These are phyloP conservation scores for Drosophila rufa DNA, from an alignment of 1,140 invertebrate species.

Conservation along the genomic window DNA sequence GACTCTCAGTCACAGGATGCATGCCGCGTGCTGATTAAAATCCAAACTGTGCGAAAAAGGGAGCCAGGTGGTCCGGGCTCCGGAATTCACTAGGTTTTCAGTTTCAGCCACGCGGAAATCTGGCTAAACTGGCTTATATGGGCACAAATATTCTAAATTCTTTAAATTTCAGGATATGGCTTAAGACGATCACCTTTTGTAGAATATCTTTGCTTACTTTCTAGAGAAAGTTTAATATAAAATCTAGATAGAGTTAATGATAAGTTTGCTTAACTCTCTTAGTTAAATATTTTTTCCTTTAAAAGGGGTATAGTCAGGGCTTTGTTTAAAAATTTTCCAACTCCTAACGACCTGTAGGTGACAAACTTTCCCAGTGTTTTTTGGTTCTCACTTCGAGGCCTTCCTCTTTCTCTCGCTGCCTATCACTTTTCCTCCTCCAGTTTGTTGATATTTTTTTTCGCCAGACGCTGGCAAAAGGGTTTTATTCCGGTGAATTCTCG, in stretches of 20 bases:
- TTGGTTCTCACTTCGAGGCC: not conserved
- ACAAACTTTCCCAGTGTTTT: conserved; percentile 20
- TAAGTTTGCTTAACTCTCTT: not conserved
- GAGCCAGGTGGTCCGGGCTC: not conserved
- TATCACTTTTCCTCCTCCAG: conserved; percentile 4
- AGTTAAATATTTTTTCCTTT: not conserved
- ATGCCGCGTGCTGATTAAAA: conserved; percentile 44
- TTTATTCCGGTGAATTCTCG: conserved; percentile 5
- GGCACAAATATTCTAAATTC: not conserved
- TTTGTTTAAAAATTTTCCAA: too few species aligned
- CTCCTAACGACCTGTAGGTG: conserved; percentile 18
- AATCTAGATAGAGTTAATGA: not conserved
- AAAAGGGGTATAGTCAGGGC: not conserved
- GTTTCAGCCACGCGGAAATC: not conserved
- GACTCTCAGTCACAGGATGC: conserved; percentile 9
- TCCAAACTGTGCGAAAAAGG: conserved; percentile 10
- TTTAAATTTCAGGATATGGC: not conserved
- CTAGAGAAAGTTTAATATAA: not conserved
- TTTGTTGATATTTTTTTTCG: not conserved
- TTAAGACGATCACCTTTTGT: not conserved
- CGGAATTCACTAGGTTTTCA: not conserved
- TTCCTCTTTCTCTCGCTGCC: not conserved
- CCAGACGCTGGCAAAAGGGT: conserved; percentile 19
- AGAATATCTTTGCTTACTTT: not conserved
- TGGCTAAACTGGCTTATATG: not conserved